phyloP scores from a whole-genome alignment of 2,797 vertebrate species.

The Anomalospiza imberbis region DNA sequence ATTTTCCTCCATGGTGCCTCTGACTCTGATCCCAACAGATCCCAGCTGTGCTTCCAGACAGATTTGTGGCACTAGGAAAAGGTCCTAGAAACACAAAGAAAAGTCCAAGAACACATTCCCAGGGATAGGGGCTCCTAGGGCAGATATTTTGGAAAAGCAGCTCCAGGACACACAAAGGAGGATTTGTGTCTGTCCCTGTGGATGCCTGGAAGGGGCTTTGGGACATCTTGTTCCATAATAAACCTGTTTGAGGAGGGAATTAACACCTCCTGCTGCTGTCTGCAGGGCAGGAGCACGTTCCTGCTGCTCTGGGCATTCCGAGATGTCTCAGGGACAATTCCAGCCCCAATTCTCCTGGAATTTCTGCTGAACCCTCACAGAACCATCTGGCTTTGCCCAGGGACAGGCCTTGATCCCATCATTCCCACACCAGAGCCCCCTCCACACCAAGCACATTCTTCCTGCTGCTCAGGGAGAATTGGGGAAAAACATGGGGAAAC shows the following conservation, averaged over 20 bases:
- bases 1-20: not conserved
- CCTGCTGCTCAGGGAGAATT: not conserved
- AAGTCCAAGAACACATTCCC: not conserved
- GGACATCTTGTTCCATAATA: conserved; percentile 9
- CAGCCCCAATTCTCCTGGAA: not conserved
- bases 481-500: not conserved
- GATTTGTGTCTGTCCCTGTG: not conserved
- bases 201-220: conserved; percentile 5
- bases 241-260: conserved; percentile 16
- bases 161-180: not conserved
- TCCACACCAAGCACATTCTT: not conserved
- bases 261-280: conserved; percentile 26
- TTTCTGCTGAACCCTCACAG: not conserved
- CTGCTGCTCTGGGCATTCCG: not conserved
- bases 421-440: not conserved
- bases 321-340: not conserved
- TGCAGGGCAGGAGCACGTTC: not conserved
- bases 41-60: not conserved
- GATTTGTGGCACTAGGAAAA: conserved; percentile 26
- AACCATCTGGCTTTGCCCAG: not conserved
- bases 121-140: not conserved
- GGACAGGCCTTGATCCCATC: too few relatives aligned
- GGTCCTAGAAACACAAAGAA: not conserved
- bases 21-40: not conserved
- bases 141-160: not conserved